A percentile compares a stretch with the other conserved stretches of the same genome.
Conservation (phyloP, 2,113 vertebrate genomes). For the Patagioenas fasciata region DNA sequence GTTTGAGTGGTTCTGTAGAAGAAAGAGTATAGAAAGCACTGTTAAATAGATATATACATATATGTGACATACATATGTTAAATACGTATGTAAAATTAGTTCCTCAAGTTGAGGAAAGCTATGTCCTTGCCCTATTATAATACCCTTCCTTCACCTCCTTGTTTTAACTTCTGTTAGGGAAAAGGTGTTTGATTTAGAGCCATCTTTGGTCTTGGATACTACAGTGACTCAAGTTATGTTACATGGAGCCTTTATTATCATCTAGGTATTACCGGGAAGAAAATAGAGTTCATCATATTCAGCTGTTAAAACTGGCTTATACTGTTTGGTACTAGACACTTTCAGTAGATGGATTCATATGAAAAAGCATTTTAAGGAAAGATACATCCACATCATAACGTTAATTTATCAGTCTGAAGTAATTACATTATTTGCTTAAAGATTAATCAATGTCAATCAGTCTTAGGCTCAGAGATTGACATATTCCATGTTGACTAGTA, state of each 20-base stretch:
- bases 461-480: neutral
- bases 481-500: neutral
- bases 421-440: neutral
- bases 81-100: neutral
- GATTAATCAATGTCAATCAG: neutral
- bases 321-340: neutral
- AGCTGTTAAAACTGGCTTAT: neutral
- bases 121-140: neutral
- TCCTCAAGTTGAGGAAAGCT: neutral
- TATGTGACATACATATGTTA: neutral
- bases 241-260: neutral
- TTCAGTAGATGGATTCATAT: neutral
- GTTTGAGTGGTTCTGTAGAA: neutral
- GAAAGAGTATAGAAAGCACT: neutral
- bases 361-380: neutral
- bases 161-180: neutral
- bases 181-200: neutral
- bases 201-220: neutral
- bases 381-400: neutral
- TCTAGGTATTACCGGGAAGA: neutral
- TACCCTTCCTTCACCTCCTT: neutral
- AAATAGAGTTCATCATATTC: neutral
- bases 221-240: neutral
- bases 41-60: neutral
- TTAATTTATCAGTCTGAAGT: neutral